Evolutionary conservation across 2,113 vertebrate genomes (phyloP).

Genomic region (Amphiprion ocellaris): DNA sequence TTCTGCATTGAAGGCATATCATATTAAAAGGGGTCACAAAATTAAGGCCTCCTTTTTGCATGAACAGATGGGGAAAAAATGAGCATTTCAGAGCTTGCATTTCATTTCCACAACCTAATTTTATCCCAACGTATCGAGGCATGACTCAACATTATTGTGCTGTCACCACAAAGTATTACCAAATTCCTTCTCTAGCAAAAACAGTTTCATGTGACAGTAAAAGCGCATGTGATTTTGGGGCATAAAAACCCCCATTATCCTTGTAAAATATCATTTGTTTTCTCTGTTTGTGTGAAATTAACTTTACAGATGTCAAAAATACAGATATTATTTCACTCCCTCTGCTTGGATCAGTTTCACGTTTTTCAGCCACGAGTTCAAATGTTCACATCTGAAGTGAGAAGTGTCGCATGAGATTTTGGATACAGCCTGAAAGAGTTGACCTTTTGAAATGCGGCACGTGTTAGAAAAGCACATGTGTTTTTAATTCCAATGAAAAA

Average conservation of each 20-base stretch:
- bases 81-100: not conserved
- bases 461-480: conserved; percentile 27
- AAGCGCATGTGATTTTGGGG: not conserved
- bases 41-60: too few species aligned
- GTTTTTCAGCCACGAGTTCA: not conserved
- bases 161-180: not conserved
- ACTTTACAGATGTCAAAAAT: not conserved
- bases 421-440: not conserved
- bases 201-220: not conserved
- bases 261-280: too few species aligned
- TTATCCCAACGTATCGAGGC: not conserved
- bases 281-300: not conserved
- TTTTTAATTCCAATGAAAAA: conserved; percentile 32
- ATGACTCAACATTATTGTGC: conserved; percentile 18
- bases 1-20: too few species aligned
- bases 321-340: not conserved
- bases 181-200: not conserved
- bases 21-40: too few species aligned
- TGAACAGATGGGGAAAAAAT: too few species aligned
- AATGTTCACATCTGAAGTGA: conserved; percentile 5
- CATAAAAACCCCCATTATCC: not conserved
- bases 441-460: conserved; percentile 16
- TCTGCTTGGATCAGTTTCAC: too few species aligned
- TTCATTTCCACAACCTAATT: not conserved
- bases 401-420: conserved; percentile 9